These are phyloP conservation scores for Bolborhynchus lineola DNA, from an alignment of 2,113 vertebrate species.

Conservation along the genomic window DNA sequence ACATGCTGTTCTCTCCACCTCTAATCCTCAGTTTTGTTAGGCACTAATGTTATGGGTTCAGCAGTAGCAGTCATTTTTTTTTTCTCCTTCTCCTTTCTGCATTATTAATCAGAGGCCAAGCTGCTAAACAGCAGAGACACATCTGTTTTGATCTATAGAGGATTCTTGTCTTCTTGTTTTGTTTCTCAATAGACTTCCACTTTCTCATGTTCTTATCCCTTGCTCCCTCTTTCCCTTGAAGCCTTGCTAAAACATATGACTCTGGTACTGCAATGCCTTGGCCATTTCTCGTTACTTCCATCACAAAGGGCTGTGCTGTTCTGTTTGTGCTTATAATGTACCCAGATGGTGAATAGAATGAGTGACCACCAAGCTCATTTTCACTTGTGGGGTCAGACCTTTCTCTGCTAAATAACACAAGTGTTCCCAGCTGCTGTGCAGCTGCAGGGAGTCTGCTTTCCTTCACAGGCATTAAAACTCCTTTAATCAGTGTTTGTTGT, in stretches of 20 bases:
- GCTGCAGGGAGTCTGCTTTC: conserved; percentile 78
- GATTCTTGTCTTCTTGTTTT: neutral
- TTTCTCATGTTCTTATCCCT: neutral
- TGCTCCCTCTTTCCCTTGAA: neutral
- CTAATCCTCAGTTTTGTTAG: neutral
- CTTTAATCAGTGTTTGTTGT: conserved; percentile 73
- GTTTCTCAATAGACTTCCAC: neutral
- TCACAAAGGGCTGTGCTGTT: conserved; percentile 37
- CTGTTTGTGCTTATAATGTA: conserved; percentile 51
- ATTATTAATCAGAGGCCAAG: neutral
- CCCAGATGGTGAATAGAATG: conserved; percentile 41
- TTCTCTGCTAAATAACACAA: conserved; percentile 74
- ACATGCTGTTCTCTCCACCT: neutral
- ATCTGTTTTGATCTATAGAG: neutral
- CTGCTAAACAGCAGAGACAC: neutral
- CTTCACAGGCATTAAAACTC: conserved; percentile 73
- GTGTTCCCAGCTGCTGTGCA: conserved; percentile 77
- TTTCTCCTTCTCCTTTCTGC: too few species aligned
- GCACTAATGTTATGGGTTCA: too few species aligned
- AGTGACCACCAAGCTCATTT: conserved; percentile 69
- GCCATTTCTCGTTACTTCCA: neutral
- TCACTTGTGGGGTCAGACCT: conserved; percentile 71
- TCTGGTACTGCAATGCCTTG: neutral
- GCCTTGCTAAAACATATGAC: neutral
- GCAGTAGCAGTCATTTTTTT: too few species aligned